Evolutionary conservation across 2,888 invertebrate genomes (phyloP), one percentile per base, ranked within the genome.

Genomic region (Sepioteuthis lessoniana): DNA sequence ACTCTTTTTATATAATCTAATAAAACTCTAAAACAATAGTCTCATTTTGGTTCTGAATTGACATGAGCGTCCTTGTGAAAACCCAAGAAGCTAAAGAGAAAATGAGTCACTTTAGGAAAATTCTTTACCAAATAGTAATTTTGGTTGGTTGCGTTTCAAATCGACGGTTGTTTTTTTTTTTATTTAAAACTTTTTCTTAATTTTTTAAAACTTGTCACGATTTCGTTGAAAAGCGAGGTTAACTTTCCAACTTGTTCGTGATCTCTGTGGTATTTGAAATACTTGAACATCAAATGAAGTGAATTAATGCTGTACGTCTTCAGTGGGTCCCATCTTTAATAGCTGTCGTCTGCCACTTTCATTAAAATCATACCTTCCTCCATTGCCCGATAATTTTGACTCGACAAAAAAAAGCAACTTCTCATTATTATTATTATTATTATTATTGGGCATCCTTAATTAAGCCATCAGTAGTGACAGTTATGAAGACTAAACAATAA

Each of bases 251-350:
- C 76, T 76, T 76, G 76, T 76, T 76, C 76, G 76, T 76, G 76
- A 76, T 76, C 76, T 76, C n/a, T 76, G n/a, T 35, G 76, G n/a
- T 76, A 76, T 76, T n/a, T 76, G 10, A 76, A 76, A 76, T n/a
- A n/a, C 76, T 76, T 76, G 76, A n/a, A 76, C n/a, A 76, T 76
- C 76, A 76, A 76, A 76, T 76, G 76, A 35, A 76, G 76, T 76
- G 76, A 35, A 76, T n/a, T 76, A n/a, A 76, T n/a, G 76, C 76
- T 13, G 13, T 76, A 76, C 76, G n/a, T 25, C 76, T n/a, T 76
- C 76, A 76, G 25, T 55, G n/a, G n/a, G 16, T n/a, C 35, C n/a
- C 76, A 35, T n/a, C n/a, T 76, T 76, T 76, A 76, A 76, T 76
- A 5, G 76, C 25, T n/a, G 35, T 35, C n/a, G 76, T 76, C n/a